Conservation (phyloP, 37 sponge, comb jelly and placozoan species). For the Lycopodina hypogea region DNA sequence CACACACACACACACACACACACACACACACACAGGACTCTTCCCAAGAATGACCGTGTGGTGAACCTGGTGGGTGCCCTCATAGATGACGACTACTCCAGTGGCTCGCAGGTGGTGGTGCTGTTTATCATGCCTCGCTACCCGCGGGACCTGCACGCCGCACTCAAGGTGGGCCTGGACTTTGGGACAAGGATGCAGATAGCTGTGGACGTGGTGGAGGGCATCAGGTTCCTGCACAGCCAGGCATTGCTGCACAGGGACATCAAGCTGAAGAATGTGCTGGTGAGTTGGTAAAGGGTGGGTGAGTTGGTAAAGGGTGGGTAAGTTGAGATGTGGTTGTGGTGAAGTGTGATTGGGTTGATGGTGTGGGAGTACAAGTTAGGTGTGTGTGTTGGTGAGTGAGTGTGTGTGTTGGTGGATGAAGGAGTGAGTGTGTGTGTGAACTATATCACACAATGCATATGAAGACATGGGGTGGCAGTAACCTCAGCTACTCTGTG, state of each 20-base stretch:
- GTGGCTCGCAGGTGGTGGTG: constrained; percentile 74
- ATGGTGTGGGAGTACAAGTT: background rate
- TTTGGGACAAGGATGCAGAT: constrained; percentile 80
- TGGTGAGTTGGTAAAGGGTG: constrained; percentile 61
- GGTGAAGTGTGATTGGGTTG: background rate
- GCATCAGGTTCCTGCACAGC: constrained; percentile 94
- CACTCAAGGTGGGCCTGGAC: constrained; percentile 85
- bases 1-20: no score
- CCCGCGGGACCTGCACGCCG: constrained; percentile 88
- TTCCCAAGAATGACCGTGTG: constrained; percentile 86
- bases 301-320: background rate
- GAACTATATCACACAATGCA: no score
- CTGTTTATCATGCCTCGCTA: constrained; percentile 93
- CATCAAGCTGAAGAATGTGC: constrained; percentile 97
- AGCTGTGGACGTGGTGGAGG: constrained; percentile 89
- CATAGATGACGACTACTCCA: constrained; percentile 78
- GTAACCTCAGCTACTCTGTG: no score
- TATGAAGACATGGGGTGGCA: no score
- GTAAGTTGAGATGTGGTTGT: no score
- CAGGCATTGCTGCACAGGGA: constrained; percentile 96
- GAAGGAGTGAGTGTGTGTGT: no score
- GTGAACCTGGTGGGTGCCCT: constrained; percentile 88
- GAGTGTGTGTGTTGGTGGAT: no score
- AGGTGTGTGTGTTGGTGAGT: no score
- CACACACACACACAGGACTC: constrained; percentile 48